Conservation (phyloP, 2,797 vertebrate species). For the Mormyrus proboscirostris region DNA sequence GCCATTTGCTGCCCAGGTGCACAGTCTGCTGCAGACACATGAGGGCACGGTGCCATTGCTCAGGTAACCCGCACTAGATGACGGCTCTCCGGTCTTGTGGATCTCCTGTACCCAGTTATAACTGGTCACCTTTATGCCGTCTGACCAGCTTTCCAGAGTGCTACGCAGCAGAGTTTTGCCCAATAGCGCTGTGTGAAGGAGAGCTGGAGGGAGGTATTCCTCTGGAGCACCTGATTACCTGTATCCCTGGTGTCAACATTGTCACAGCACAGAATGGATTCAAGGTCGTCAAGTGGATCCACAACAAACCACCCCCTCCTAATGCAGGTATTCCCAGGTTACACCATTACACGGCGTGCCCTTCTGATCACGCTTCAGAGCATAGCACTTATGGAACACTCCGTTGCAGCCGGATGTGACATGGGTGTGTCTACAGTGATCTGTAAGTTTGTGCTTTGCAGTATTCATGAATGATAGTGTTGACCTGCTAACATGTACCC, state of each 20-base stretch:
- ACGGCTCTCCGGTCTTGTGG: not conserved
- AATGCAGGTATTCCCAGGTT: slow-evolving; percentile 64
- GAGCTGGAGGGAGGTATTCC: slow-evolving; percentile 71
- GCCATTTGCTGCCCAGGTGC: slow-evolving; percentile 82
- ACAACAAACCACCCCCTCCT: slow-evolving; percentile 85
- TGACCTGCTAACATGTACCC: not conserved
- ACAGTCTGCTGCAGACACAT: slow-evolving; percentile 85
- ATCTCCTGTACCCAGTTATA: not conserved
- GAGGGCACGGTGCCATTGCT: slow-evolving; percentile 89
- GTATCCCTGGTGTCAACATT: slow-evolving; percentile 85
- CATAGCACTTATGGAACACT: not conserved
- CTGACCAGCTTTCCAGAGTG: slow-evolving; percentile 83
- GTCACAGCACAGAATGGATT: slow-evolving; percentile 90
- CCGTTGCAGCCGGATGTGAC: not conserved
- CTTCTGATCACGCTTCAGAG: not conserved
- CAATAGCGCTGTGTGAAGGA: slow-evolving; percentile 67
- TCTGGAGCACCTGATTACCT: slow-evolving; percentile 93
- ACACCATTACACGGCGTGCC: not conserved
- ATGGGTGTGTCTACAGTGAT: not conserved
- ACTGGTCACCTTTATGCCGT: not conserved
- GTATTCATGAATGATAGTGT: not conserved
- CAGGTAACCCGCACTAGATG: slow-evolving; percentile 61
- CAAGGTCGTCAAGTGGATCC: slow-evolving; percentile 96
- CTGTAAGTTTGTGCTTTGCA: not conserved
- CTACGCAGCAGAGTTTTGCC: slow-evolving; percentile 78